A percentile compares a stretch with the other conserved stretches of the same genome.
These are phyloP conservation scores for Epinephelus cyanopodus DNA, from an alignment of 2,113 vertebrate genomes.

Conservation along the genomic window DNA sequence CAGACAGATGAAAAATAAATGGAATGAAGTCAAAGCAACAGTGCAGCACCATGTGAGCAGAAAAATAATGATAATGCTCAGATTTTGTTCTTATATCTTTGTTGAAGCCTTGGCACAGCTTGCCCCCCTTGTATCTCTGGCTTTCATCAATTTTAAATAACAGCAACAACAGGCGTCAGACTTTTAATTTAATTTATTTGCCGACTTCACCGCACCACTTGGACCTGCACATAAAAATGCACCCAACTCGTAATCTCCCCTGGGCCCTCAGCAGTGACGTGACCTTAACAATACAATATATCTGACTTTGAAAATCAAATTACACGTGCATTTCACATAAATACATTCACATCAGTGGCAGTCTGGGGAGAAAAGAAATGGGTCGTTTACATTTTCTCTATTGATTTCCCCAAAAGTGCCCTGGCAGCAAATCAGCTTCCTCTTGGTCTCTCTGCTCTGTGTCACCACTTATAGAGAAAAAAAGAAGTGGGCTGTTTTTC, in stretches of 20 bases:
- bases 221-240: slow-evolving; percentile 47
- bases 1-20: slow-evolving; percentile 53
- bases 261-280: slow-evolving; percentile 39
- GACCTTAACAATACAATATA: slow-evolving; percentile 72
- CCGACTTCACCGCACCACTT: slow-evolving; percentile 27
- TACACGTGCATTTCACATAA: slow-evolving; percentile 69
- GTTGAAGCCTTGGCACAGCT: not conserved
- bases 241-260: slow-evolving; percentile 55
- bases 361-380: slow-evolving; percentile 41
- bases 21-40: slow-evolving; percentile 57
- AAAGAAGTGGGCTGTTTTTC: slow-evolving; percentile 27
- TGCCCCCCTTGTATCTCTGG: not conserved
- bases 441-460: slow-evolving; percentile 19
- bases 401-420: slow-evolving; percentile 75
- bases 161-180: slow-evolving; percentile 5
- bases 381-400: slow-evolving; percentile 74
- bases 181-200: slow-evolving; percentile 51
- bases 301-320: slow-evolving; percentile 76
- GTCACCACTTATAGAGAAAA: slow-evolving; percentile 13
- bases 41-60: slow-evolving; percentile 17
- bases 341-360: slow-evolving; percentile 66
- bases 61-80: slow-evolving; percentile 31
- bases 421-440: slow-evolving; percentile 72
- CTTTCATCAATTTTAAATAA: slow-evolving; percentile 49
- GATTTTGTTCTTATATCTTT: slow-evolving; percentile 26